Percentiles rank a stretch among this genome's conserved stretches.
phyloP scores from a whole-genome alignment of 1,140 invertebrate genomes.

The Conus betulinus region DNA sequence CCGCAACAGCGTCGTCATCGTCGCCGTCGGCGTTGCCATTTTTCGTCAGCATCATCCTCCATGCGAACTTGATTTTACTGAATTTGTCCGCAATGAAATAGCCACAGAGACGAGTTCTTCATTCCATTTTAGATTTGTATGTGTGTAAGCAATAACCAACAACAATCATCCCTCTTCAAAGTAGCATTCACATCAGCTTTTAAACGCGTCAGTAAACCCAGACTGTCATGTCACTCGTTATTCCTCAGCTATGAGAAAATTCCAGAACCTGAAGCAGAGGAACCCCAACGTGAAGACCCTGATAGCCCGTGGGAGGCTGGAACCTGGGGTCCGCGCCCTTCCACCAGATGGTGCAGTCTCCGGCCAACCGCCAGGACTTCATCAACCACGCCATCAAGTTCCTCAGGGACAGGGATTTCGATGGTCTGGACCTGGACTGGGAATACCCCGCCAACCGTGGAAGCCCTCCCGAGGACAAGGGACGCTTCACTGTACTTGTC shows the following conservation, averaged over 20 bases:
- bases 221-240: too few relatives aligned
- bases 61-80: too few relatives aligned
- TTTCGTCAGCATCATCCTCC: too few relatives aligned
- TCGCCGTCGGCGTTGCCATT: too few relatives aligned
- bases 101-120: too few relatives aligned
- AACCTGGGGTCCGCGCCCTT: constrained; percentile 90
- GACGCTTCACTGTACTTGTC: constrained; percentile 92
- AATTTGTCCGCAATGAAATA: too few relatives aligned
- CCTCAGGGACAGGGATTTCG: constrained; percentile 84
- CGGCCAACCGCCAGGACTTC: constrained; percentile 48
- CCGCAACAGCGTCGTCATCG: too few relatives aligned
- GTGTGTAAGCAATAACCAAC: too few relatives aligned
- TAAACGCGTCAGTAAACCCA: too few relatives aligned
- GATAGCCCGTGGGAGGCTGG: constrained; percentile 95
- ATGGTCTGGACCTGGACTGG: constrained; percentile 91
- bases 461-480: constrained; percentile 90
- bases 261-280: constrained; percentile 85
- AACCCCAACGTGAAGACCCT: constrained; percentile 94
- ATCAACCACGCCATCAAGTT: constrained; percentile 83
- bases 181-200: too few relatives aligned
- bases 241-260: constrained; percentile 27
- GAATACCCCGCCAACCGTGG: constrained; percentile 94
- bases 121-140: too few relatives aligned
- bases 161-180: too few relatives aligned
- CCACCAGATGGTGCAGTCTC: constrained; percentile 50